A percentile compares a stretch with the other conserved stretches of the same genome.
These are phyloP conservation scores for Hycleus phaleratus DNA, from an alignment of 1,140 invertebrate genomes.

Conservation along the genomic window DNA sequence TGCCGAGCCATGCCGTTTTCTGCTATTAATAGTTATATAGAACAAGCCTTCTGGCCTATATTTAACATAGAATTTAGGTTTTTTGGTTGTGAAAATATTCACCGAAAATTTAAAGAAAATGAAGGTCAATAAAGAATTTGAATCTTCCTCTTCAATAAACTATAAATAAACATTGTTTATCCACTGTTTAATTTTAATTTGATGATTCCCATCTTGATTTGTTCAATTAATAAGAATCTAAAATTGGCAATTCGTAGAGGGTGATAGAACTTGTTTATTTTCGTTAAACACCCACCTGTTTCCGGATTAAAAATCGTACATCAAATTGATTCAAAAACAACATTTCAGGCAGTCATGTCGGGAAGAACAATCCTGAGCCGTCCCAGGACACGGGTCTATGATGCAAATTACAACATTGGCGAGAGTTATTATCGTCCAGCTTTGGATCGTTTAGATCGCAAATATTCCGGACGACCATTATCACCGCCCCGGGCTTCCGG, in stretches of 20 bases:
- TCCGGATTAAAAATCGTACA: neutral
- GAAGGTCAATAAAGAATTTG: conserved; percentile 1
- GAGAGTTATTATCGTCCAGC: conserved; percentile 69
- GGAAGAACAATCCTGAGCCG: conserved; percentile 39
- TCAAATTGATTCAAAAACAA: neutral
- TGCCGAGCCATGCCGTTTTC: conserved; percentile 15
- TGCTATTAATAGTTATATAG: conserved; percentile 24
- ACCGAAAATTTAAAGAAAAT: conserved; percentile 6
- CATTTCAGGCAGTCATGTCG: conserved; percentile 23
- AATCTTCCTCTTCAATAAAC: neutral
- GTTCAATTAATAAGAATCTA: neutral
- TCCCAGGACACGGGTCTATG: conserved; percentile 67
- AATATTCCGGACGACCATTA: conserved; percentile 49
- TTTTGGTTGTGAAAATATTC: neutral
- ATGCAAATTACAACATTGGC: conserved; percentile 72
- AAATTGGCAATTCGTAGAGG: neutral
- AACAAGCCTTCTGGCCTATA: conserved; percentile 22
- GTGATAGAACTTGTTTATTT: neutral
- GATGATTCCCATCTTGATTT: neutral
- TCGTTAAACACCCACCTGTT: neutral
- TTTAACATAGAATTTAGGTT: conserved; percentile 22
- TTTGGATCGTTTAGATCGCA: conserved; percentile 63
- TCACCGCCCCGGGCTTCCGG: conserved; percentile 35
- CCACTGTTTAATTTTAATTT: neutral
- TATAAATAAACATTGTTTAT: neutral